Base-by-base conservation (phyloP, 1,140 invertebrate genomes). In the Polypedilum pembai region DNA sequence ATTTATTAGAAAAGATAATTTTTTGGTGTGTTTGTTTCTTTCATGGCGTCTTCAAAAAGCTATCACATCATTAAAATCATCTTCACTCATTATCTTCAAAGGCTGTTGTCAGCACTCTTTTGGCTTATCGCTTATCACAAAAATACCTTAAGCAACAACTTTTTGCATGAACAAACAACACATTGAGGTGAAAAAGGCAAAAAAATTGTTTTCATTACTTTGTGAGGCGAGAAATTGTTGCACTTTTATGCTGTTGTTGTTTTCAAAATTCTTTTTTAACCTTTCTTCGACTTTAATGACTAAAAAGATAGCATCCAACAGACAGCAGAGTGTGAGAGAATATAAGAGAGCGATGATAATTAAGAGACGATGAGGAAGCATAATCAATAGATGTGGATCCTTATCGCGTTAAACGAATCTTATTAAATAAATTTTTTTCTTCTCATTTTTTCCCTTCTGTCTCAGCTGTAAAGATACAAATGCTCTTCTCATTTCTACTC, bases 301-400 rank as follows among this genome's bases (percentile, higher is more conserved):
- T n/a, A 15, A 56, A 3, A 45, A 56, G 45, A 56, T 56, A 56
- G n/a, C 24, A 33, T 33, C 24, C 24, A 33, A 33, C 24, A 56
- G 45, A 56, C 45, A 33, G 12, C 45, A 18, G 65, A 20, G 65
- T 20, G 17, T 20, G 65, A 69, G 65, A 66, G 18, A n/a, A n/a
- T n/a, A n/a, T 56, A 56, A 56, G n/a, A 69, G n/a, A 18, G 15
- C 18, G 65, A 69, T 69, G 65, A 69, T 69, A 69, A 69, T 69
- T 69, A 69, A 69, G 65, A 69, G 65, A 69, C 65, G 65, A 69
- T 69, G 65, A 69, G 65, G 65, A 69, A 69, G 65, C 65, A 69
- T 3, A 69, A 69, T 69, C 65, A 69, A 69, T 69, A 69, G 20
- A 69, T 18, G 20, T 56, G 65, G 65, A 69, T 20, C 17, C 65